phyloP scores from a whole-genome alignment of 2,888 invertebrate species.

The Drosophila histrio region DNA sequence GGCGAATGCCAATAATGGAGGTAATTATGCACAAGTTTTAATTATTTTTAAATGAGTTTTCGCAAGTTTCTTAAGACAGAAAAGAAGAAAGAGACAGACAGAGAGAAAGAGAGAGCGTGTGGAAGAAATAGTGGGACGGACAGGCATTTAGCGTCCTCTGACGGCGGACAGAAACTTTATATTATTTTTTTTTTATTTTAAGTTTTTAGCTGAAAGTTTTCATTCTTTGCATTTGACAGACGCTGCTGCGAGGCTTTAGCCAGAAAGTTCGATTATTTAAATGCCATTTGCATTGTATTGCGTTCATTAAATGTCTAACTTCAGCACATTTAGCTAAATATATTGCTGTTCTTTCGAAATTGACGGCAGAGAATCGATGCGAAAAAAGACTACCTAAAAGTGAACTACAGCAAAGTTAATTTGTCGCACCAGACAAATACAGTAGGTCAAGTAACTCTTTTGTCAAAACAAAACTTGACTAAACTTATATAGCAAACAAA shows the following conservation, averaged over 20 bases:
- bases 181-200: constrained; percentile 28
- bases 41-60: constrained; percentile 84
- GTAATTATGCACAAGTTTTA: constrained; percentile 83
- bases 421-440: too few species aligned
- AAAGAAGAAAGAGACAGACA: constrained; percentile 2
- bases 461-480: too few species aligned
- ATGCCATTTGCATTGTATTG: constrained; percentile 35
- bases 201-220: constrained; percentile 54
- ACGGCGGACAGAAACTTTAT: constrained; percentile 50
- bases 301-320: constrained; percentile 19
- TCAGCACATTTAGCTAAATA: constrained; percentile 17
- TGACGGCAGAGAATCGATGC: not conserved
- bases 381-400: not conserved
- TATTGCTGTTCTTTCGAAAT: constrained; percentile 35
- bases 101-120: not conserved
- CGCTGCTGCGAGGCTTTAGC: constrained; percentile 18
- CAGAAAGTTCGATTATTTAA: constrained; percentile 49
- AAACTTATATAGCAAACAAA: too few species aligned
- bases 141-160: constrained; percentile 49
- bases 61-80: constrained; percentile 61
- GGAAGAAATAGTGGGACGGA: not conserved
- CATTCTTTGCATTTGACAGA: constrained; percentile 64
- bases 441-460: too few species aligned
- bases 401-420: not conserved
- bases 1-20: constrained; percentile 83